Base-by-base conservation (phyloP, 2,113 vertebrate species). In the Trogon melanurus region DNA sequence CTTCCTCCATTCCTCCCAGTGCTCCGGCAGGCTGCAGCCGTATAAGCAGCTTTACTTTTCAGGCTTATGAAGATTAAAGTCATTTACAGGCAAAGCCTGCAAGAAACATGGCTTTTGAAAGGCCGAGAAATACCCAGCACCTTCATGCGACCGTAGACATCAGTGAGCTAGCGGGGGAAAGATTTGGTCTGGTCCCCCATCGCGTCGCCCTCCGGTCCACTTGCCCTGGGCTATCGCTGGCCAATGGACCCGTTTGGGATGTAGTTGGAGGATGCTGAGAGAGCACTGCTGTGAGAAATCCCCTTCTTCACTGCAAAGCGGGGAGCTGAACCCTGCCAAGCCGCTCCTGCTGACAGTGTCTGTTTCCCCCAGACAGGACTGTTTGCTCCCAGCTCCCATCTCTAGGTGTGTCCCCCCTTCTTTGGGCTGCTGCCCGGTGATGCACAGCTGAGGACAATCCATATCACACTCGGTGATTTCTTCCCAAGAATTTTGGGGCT, bases 21-120 rank as follows among this genome's bases (percentile, higher is more conserved):
- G 30, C 85, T 83, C 84, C n/a, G 1, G 44, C 83, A 64, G 50
- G 67, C 72, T 41, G 53, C 65, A 50, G 80, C 84, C 1, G 0
- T 20, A 75, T 96, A 95, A 96, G 96, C 95, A 62, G 95, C 94
- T 97, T 96, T 97, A 60, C 91, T 95, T 97, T 74, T 30, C 0
- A 32, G 76, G 94, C 93, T 95, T 95, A 95, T 10, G 70, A 95
- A 95, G 96, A 95, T 95, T 96, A 95, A 97, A 96, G 89, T 97
- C 65, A 85, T 95, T 95, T 97, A 50, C 58, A 84, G 88, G 83
- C 89, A 95, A 93, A 95, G 95, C 89, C 83, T 25, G 70, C 57
- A 58, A 92, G 94, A 60, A 95, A 86, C 11, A 4, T 11, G 29
- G 65, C 91, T 87, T 89, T 90, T 60, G 79, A 76, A 85, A 95